A percentile compares a stretch with the other conserved stretches of the same genome.
Conservation (phyloP, 2,113 vertebrate species). For the Triplophysa siluroides region DNA sequence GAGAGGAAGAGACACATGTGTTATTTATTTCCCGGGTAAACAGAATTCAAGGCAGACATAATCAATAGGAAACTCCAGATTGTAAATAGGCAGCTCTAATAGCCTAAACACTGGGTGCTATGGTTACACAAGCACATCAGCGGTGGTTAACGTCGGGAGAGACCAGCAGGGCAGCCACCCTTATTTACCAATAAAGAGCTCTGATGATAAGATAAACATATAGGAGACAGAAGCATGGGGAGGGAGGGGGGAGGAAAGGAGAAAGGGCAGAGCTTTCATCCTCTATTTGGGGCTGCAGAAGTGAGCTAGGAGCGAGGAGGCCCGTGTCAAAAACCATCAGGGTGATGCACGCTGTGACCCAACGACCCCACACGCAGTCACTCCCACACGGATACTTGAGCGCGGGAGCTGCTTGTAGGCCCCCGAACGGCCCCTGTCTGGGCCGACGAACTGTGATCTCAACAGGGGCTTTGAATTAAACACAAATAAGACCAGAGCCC, state of each 20-base stretch:
- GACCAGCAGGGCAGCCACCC: slow-evolving; percentile 60
- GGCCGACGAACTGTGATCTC: slow-evolving; percentile 42
- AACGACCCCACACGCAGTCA: slow-evolving; percentile 61
- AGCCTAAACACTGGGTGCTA: slow-evolving; percentile 87
- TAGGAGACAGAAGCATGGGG: slow-evolving; percentile 68
- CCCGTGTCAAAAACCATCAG: slow-evolving; percentile 76
- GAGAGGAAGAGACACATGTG: slow-evolving; percentile 78
- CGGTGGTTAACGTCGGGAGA: slow-evolving; percentile 70
- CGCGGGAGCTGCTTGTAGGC: slow-evolving; percentile 16
- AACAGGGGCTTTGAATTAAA: slow-evolving; percentile 41
- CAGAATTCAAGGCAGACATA: slow-evolving; percentile 92
- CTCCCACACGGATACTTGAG: slow-evolving; percentile 19
- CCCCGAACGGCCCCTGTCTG: slow-evolving; percentile 29
- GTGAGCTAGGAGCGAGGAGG: slow-evolving; percentile 30
- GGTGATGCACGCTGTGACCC: slow-evolving; percentile 71
- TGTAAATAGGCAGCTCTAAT: slow-evolving; percentile 94
- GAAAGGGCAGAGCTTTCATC: slow-evolving; percentile 59
- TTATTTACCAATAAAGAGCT: slow-evolving; percentile 79
- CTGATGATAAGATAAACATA: slow-evolving; percentile 82
- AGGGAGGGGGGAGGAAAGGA: slow-evolving; percentile 22
- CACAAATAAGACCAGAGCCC: slow-evolving; percentile 38
- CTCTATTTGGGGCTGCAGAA: slow-evolving; percentile 49
- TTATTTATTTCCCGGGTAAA: slow-evolving; percentile 98
- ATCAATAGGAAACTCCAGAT: slow-evolving; percentile 95
- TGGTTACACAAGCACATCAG: slow-evolving; percentile 82